Conservation (phyloP, 2,113 vertebrate species). For the Pycnonotus jocosus region DNA sequence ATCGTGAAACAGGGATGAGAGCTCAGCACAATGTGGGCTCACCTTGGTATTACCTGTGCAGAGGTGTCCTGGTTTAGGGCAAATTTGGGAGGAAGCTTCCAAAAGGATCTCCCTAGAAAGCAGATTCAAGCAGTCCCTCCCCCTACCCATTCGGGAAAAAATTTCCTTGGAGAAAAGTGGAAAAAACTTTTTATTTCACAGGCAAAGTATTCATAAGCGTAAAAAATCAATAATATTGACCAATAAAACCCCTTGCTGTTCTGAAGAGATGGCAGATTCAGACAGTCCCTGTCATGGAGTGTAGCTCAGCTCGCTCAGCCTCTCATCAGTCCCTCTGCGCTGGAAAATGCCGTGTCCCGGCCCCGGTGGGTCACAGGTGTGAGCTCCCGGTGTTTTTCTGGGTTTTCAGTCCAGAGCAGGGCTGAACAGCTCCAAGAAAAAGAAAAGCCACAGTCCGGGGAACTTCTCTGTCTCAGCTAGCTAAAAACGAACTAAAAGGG, state of each 20-base stretch:
- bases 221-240: background rate
- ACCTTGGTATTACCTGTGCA: too few relatives aligned
- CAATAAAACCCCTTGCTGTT: too few relatives aligned
- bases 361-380: background rate
- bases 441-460: background rate
- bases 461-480: background rate
- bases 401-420: background rate
- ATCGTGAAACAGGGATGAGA: accelerated
- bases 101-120: background rate
- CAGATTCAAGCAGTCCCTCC: background rate
- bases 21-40: accelerated
- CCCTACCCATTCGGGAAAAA: background rate
- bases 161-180: background rate
- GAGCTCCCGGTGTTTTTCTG: background rate
- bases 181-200: background rate
- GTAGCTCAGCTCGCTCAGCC: background rate
- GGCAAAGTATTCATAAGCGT: background rate
- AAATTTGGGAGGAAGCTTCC: background rate
- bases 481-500: background rate
- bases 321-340: background rate
- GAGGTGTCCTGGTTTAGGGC: background rate
- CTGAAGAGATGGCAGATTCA: background rate
- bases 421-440: background rate
- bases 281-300: background rate
- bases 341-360: background rate